A percentile compares a stretch with the other conserved stretches of the same genome.
Conservation (phyloP, 2,113 vertebrate species). For the Scytalopus superciliaris region DNA sequence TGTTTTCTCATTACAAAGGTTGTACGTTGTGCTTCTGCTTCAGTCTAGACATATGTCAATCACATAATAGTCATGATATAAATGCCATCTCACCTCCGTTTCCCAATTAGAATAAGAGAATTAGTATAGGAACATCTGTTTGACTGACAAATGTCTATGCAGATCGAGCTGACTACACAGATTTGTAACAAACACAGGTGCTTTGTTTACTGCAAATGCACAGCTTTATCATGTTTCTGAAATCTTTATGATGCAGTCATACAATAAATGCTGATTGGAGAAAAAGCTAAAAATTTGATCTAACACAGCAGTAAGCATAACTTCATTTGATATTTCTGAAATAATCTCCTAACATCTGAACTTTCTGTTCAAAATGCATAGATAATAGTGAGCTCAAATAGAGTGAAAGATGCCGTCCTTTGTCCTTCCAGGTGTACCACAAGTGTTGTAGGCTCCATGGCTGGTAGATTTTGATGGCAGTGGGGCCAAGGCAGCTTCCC, state of each 20-base stretch:
- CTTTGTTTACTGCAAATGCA: conserved; percentile 26
- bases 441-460: neutral
- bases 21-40: neutral
- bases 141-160: conserved; percentile 54
- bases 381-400: neutral
- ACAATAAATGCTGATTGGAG: conserved; percentile 58
- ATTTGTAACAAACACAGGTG: conserved; percentile 51
- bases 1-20: neutral
- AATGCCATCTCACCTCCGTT: conserved; percentile 43
- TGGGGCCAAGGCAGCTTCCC: neutral
- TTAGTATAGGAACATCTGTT: conserved; percentile 19
- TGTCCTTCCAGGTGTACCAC: neutral
- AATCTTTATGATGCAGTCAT: conserved; percentile 13
- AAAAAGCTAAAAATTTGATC: conserved; percentile 64
- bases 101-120: conserved; percentile 52
- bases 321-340: conserved; percentile 66
- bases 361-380: conserved; percentile 29
- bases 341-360: conserved; percentile 7
- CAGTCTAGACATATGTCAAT: conserved; percentile 15
- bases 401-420: neutral
- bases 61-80: conserved; percentile 16
- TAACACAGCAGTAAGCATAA: conserved; percentile 59
- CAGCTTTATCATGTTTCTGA: conserved; percentile 43
- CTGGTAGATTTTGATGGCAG: neutral
- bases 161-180: neutral